Conservation (phyloP, 2,888 invertebrate species). For the Chrysomela aeneicollis region DNA sequence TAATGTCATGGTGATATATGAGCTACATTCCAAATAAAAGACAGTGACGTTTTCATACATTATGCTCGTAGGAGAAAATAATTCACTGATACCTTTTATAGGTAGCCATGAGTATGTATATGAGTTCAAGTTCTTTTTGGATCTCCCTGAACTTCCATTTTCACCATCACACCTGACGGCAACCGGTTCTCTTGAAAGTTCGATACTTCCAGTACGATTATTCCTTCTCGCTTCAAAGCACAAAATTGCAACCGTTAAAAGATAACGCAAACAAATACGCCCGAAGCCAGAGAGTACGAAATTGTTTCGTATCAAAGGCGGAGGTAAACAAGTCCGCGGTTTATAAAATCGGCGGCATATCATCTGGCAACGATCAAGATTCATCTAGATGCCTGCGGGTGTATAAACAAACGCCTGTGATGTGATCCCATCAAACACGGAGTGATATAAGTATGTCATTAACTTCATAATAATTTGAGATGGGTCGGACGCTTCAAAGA, state of each 20-base stretch:
- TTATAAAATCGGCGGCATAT: slow-evolving; percentile 40
- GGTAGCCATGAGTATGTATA: no score
- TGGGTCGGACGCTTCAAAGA: slow-evolving; percentile 37
- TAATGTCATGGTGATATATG: no score
- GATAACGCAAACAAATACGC: slow-evolving; percentile 33
- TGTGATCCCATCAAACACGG: slow-evolving; percentile 33
- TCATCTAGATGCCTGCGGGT: slow-evolving; percentile 31
- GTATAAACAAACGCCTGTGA: slow-evolving; percentile 39
- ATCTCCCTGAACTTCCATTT: no score
- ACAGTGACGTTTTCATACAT: no score
- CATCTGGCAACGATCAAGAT: slow-evolving; percentile 42
- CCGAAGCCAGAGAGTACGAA: slow-evolving; percentile 30
- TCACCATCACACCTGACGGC: no score
- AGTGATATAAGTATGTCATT: slow-evolving; percentile 44
- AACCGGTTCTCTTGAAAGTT: no score
- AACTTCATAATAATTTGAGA: slow-evolving; percentile 42
- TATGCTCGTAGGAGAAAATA: no score
- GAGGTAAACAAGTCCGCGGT: slow-evolving; percentile 37
- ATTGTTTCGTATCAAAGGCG: slow-evolving; percentile 35
- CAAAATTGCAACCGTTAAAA: not conserved
- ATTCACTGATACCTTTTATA: no score
- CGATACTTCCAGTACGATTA: no score
- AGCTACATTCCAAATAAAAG: no score
- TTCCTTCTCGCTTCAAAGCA: not conserved
- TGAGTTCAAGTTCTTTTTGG: no score